Conservation (phyloP, 2,888 invertebrate species). For the Hydroisotoma schaefferi region DNA sequence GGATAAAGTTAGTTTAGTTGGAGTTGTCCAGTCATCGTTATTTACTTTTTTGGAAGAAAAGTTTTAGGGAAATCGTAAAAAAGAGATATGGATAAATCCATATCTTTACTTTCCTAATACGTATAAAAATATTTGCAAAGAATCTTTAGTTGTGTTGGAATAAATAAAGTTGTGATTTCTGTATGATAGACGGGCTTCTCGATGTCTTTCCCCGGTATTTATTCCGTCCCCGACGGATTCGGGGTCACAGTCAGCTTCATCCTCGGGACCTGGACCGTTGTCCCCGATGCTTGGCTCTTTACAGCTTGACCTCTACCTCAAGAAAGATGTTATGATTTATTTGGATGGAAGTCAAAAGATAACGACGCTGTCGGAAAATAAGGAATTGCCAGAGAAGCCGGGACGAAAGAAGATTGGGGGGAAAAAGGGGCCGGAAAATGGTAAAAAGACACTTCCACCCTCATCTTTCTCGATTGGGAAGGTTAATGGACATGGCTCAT, state of each 20-base stretch:
- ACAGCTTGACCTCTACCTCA: conserved; percentile 11
- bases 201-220: conserved; percentile 36
- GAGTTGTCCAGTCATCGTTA: no score
- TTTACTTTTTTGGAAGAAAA: no score
- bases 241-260: neutral
- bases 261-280: conserved; percentile 24
- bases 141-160: no score
- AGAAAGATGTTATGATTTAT: conserved; percentile 6
- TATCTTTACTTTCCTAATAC: no score
- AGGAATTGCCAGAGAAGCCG: neutral
- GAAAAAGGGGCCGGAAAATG: conserved; percentile 1
- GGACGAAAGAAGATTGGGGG: neutral
- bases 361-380: neutral
- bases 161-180: no score
- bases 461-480: neutral
- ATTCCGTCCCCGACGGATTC: conserved; percentile 33
- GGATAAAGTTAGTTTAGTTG: no score
- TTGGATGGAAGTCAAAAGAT: conserved; percentile 1
- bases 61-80: no score
- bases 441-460: neutral
- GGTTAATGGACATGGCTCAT: conserved; percentile 7
- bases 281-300: conserved; percentile 23
- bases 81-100: no score
- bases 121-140: no score
- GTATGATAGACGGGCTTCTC: conserved; percentile 30